Percentiles rank a stretch among this genome's conserved stretches.
Conservation (phyloP, 2,888 invertebrate genomes). For the Theodoxus fluviatilis region DNA sequence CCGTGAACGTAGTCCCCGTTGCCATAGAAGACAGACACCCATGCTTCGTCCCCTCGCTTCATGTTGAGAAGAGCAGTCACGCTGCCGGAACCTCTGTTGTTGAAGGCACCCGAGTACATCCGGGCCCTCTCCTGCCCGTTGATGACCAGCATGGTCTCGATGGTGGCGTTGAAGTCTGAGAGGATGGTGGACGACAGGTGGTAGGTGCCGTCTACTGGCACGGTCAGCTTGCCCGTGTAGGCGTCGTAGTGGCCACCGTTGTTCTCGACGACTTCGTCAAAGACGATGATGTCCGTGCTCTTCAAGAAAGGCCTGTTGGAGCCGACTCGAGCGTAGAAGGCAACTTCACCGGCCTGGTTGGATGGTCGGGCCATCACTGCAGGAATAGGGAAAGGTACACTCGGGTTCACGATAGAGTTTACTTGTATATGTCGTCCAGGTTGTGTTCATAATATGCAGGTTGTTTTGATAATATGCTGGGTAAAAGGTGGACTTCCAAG, state of each 20-base stretch:
- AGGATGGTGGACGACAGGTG: slow-evolving; percentile 35
- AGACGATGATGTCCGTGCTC: slow-evolving; percentile 33
- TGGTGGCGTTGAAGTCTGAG: slow-evolving; percentile 35
- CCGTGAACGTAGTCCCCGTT: slow-evolving; percentile 36
- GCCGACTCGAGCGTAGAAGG: slow-evolving; percentile 30
- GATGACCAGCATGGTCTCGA: slow-evolving; percentile 33
- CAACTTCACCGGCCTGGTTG: slow-evolving; percentile 27
- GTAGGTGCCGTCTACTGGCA: slow-evolving; percentile 34
- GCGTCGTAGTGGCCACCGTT: slow-evolving; percentile 34
- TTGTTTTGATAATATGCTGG: too few relatives aligned
- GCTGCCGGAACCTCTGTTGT: slow-evolving; percentile 33
- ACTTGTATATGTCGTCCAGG: too few relatives aligned
- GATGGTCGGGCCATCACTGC: too few relatives aligned
- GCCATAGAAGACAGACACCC: slow-evolving; percentile 32
- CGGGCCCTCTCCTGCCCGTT: slow-evolving; percentile 33
- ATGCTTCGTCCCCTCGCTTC: slow-evolving; percentile 30
- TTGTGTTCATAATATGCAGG: too few relatives aligned
- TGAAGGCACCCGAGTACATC: slow-evolving; percentile 32
- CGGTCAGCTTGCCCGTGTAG: slow-evolving; percentile 32
- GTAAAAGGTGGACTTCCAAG: too few relatives aligned
- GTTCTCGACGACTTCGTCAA: slow-evolving; percentile 32
- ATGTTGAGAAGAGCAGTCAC: slow-evolving; percentile 31
- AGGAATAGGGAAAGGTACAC: too few relatives aligned
- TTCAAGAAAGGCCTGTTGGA: slow-evolving; percentile 30
- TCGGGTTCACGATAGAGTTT: too few relatives aligned